Conservation (phyloP, 2,113 vertebrate genomes). For the Sitta europaea region DNA sequence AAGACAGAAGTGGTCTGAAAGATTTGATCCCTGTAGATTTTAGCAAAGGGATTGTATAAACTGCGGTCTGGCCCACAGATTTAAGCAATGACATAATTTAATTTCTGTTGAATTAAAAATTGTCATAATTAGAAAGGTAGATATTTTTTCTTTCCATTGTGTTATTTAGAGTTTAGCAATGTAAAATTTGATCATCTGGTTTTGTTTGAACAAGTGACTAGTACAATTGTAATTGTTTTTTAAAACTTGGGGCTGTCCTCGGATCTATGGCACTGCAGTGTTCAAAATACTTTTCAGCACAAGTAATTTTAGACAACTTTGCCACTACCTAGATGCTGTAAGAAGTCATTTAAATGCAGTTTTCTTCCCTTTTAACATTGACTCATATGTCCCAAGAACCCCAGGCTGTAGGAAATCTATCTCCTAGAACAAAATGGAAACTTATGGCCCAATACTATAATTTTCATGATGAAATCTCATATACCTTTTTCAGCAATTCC, state of each 20-base stretch:
- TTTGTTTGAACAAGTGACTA: background rate
- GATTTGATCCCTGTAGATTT: background rate
- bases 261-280: background rate
- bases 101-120: background rate
- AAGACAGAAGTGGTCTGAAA: background rate
- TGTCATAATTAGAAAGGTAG: background rate
- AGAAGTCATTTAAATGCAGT: background rate
- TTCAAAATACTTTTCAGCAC: conserved; percentile 3
- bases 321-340: background rate
- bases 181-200: background rate
- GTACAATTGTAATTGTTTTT: background rate
- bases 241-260: background rate
- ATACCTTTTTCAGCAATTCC: background rate
- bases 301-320: background rate
- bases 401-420: background rate
- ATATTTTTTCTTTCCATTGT: background rate
- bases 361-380: background rate
- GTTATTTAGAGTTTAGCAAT: background rate
- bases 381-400: background rate
- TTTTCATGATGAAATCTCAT: background rate
- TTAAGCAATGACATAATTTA: background rate
- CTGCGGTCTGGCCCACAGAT: background rate
- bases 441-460: background rate
- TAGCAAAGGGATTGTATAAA: background rate
- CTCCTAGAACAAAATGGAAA: background rate